Percentiles rank a stretch among this genome's conserved stretches.
Evolutionary conservation across 2,113 vertebrate species (phyloP).

Genomic region (Oryzias curvinotus): DNA sequence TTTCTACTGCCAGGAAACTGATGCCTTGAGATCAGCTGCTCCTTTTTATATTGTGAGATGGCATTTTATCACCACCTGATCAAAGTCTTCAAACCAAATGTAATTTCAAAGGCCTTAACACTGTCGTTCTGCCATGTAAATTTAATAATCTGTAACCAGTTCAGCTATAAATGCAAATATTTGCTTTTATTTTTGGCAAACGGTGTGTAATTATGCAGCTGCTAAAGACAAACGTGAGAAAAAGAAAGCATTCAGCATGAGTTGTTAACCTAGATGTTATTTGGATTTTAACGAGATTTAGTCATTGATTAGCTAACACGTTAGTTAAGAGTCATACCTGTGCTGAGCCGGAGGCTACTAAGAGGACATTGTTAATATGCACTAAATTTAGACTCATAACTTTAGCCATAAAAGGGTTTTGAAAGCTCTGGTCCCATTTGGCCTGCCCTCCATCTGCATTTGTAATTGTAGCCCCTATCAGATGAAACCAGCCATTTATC

Average conservation of each 20-base stretch:
- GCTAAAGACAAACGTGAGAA: background rate
- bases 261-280: slow-evolving; percentile 25
- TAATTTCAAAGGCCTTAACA: slow-evolving; percentile 4
- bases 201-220: background rate
- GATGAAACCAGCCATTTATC: slow-evolving; percentile 31
- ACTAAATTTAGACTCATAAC: background rate
- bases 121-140: slow-evolving; percentile 8
- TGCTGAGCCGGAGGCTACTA: background rate
- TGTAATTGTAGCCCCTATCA: slow-evolving; percentile 19
- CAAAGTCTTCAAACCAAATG: slow-evolving; percentile 25
- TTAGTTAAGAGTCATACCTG: slow-evolving; percentile 37
- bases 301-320: slow-evolving; percentile 15
- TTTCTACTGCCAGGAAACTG: background rate
- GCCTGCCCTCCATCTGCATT: slow-evolving; percentile 19
- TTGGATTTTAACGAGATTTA: slow-evolving; percentile 8
- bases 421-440: background rate
- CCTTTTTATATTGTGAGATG: too few relatives aligned
- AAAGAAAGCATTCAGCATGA: slow-evolving; percentile 1
- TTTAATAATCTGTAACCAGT: slow-evolving; percentile 16
- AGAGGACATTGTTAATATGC: slow-evolving; percentile 4
- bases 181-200: background rate
- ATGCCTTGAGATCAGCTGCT: background rate
- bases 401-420: slow-evolving; percentile 18
- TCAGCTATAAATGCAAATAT: background rate
- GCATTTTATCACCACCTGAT: slow-evolving; percentile 18